A percentile compares a stretch with the other conserved stretches of the same genome.
Conservation (phyloP, 1,140 invertebrate species). For the Palaemon carinicauda region DNA sequence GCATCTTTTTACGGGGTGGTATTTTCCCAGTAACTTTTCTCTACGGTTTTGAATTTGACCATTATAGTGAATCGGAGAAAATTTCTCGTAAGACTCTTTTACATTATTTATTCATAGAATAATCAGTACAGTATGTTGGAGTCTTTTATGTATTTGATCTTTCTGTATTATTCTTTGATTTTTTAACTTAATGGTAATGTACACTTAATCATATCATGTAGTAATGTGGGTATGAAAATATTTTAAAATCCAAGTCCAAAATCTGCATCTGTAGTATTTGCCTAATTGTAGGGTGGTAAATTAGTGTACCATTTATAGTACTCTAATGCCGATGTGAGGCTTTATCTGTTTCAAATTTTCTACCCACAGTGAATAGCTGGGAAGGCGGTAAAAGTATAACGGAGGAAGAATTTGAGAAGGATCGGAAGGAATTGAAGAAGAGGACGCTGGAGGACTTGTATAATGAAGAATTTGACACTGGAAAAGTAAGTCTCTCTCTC, state of each 20-base stretch:
- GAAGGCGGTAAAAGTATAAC: slow-evolving; percentile 1
- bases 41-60: too few species aligned
- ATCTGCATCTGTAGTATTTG: neutral
- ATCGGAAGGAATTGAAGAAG: slow-evolving; percentile 31
- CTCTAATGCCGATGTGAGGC: neutral
- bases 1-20: too few species aligned
- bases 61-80: too few species aligned
- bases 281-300: neutral
- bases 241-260: neutral
- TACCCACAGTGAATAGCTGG: slow-evolving; percentile 34
- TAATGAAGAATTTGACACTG: slow-evolving; percentile 41
- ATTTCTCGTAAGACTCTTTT: too few species aligned
- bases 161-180: neutral
- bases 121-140: too few species aligned
- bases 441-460: slow-evolving; percentile 16
- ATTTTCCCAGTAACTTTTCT: too few species aligned
- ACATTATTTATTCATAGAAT: too few species aligned
- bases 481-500: slow-evolving; percentile 11
- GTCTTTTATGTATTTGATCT: neutral
- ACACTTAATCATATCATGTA: neutral
- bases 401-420: slow-evolving; percentile 20
- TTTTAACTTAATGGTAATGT: neutral
- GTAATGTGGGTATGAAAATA: neutral
- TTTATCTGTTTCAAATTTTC: neutral
- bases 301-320: neutral